Percentiles rank a stretch among this genome's conserved stretches.
These are phyloP conservation scores for Calephelis perditalis DNA, from an alignment of 2,888 invertebrate species.

Conservation along the genomic window DNA sequence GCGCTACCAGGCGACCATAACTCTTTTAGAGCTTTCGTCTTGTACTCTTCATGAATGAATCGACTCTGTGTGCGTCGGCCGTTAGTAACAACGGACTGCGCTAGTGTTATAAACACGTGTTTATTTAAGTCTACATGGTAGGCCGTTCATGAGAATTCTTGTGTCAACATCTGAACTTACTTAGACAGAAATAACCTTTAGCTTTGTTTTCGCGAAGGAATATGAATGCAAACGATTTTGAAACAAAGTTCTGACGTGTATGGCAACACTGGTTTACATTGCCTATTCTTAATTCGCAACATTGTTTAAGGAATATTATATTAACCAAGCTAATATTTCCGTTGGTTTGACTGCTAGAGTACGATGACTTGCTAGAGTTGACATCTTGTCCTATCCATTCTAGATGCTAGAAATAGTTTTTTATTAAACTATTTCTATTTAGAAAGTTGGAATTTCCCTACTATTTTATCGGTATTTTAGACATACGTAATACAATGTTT, in stretches of 20 bases:
- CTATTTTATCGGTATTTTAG: too few relatives aligned
- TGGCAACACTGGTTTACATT: constrained; percentile 10
- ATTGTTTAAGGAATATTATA: not conserved
- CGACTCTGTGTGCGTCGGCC: constrained; percentile 47
- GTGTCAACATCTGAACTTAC: constrained; percentile 66
- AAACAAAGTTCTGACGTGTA: constrained; percentile 8
- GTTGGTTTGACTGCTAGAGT: not conserved
- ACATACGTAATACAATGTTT: too few relatives aligned
- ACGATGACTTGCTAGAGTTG: too few relatives aligned
- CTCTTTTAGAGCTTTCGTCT: constrained; percentile 54
- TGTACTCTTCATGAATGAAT: constrained; percentile 62
- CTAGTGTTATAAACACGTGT: constrained; percentile 60
- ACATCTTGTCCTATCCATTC: too few relatives aligned
- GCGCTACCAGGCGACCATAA: constrained; percentile 62
- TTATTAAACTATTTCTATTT: too few relatives aligned
- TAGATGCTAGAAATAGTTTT: too few relatives aligned
- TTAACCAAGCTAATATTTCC: not conserved
- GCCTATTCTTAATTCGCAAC: constrained; percentile 7
- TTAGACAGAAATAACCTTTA: constrained; percentile 63
- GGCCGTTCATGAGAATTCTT: constrained; percentile 76
- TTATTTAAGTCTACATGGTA: constrained; percentile 61
- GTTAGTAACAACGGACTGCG: constrained; percentile 32
- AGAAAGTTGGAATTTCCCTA: too few relatives aligned
- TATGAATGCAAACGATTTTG: constrained; percentile 29
- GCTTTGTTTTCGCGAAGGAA: constrained; percentile 63